phyloP scores from a whole-genome alignment of 2,797 vertebrate species.

The Salmo trutta region DNA sequence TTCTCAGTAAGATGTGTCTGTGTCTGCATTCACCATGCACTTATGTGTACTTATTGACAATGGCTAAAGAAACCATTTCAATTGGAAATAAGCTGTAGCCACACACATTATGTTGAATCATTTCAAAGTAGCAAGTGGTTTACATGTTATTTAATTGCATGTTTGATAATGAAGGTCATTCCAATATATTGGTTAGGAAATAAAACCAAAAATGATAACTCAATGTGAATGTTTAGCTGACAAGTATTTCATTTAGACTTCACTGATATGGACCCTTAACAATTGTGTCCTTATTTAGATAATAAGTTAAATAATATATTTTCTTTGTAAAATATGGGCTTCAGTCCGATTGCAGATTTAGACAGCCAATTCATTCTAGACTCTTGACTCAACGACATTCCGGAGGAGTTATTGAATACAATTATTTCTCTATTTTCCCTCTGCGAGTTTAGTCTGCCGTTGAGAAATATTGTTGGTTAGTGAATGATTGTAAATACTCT shows the following conservation, averaged over 20 bases:
- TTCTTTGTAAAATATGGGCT: neutral
- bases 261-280: neutral
- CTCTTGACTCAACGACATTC: slow-evolving; percentile 7
- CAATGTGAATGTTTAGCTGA: neutral
- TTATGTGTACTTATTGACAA: neutral
- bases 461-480: slow-evolving; percentile 25
- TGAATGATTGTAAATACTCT: slow-evolving; percentile 16
- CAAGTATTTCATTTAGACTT: neutral
- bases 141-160: neutral
- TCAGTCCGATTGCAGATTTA: neutral
- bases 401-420: slow-evolving; percentile 1
- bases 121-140: neutral
- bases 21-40: neutral
- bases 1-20: neutral
- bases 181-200: neutral
- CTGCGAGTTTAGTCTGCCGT: slow-evolving; percentile 18
- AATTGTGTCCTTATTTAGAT: neutral
- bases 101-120: neutral
- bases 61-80: neutral
- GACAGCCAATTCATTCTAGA: slow-evolving; percentile 17
- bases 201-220: neutral
- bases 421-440: neutral
- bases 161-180: slow-evolving; percentile 2
- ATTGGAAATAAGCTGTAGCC: neutral
- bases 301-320: neutral